Evolutionary conservation across 2,113 vertebrate genomes (phyloP).

Genomic region (Notothenia coriiceps): DNA sequence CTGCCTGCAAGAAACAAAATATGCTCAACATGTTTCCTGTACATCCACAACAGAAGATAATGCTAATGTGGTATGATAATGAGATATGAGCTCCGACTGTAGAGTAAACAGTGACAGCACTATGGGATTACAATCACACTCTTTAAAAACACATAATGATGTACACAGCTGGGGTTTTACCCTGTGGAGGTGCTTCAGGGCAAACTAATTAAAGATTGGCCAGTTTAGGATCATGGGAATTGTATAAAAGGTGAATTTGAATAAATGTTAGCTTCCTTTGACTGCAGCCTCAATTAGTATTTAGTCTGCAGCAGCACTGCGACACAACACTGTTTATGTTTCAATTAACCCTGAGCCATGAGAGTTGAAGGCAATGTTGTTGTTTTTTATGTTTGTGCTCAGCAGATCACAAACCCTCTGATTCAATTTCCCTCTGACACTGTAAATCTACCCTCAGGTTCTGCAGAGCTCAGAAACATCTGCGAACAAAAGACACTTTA

Average conservation of each 20-base stretch:
- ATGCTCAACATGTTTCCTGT: not conserved
- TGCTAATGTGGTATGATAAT: conserved; percentile 8
- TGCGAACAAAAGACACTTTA: conserved; percentile 35
- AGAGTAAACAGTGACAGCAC: not conserved
- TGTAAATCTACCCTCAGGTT: conserved; percentile 50
- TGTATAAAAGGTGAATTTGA: conserved; percentile 32
- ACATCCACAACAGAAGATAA: not conserved
- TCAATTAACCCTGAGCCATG: conserved; percentile 75
- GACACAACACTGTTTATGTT: conserved; percentile 81
- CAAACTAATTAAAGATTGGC: conserved; percentile 5
- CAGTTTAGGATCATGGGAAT: conserved; percentile 17
- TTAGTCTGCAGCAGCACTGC: conserved; percentile 80
- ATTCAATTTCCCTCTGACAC: conserved; percentile 59
- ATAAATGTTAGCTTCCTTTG: conserved; percentile 38
- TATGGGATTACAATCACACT: conserved; percentile 29
- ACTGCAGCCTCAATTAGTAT: conserved; percentile 80
- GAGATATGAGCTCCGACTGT: conserved; percentile 16
- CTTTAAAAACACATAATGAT: conserved; percentile 29
- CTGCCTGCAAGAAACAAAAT: not conserved
- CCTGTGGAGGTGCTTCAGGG: not conserved
- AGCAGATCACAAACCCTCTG: conserved; percentile 60
- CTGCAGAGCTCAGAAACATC: conserved; percentile 48
- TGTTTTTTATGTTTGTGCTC: conserved; percentile 63
- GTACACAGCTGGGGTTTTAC: conserved; percentile 17
- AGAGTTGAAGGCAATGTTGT: conserved; percentile 67